Evolutionary conservation across 2,888 invertebrate genomes (phyloP).

Genomic region (Drosophila kambysellisi): DNA sequence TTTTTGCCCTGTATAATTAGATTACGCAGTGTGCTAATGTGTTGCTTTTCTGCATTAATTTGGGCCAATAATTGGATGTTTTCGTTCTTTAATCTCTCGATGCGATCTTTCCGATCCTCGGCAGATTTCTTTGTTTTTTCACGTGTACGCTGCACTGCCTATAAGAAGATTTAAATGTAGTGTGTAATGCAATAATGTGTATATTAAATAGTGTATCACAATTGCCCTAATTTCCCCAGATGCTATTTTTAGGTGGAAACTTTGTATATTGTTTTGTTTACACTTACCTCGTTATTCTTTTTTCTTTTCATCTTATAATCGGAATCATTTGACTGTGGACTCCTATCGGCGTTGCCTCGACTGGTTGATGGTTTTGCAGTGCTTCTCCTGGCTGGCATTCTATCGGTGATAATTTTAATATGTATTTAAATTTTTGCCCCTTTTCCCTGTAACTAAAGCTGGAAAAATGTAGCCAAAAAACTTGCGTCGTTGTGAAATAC

Average conservation of each 20-base stretch:
- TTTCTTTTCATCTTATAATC: constrained; percentile 83
- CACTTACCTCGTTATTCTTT: constrained; percentile 83
- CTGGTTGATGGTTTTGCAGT: constrained; percentile 63
- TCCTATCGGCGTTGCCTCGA: constrained; percentile 36
- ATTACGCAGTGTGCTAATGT: constrained; percentile 74
- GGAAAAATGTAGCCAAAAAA: constrained; percentile 49
- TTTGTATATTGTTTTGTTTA: constrained; percentile 31
- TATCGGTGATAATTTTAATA: constrained; percentile 80
- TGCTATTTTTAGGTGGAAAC: constrained; percentile 68
- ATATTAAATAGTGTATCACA: constrained; percentile 31
- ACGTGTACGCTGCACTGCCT: constrained; percentile 84
- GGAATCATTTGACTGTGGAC: constrained; percentile 75
- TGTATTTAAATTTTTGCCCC: constrained; percentile 67
- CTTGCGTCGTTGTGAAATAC: constrained; percentile 70
- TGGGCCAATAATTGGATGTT: constrained; percentile 73
- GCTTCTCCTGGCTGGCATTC: constrained; percentile 83
- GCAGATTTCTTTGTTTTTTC: constrained; percentile 83
- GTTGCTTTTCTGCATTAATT: constrained; percentile 76
- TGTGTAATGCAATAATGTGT: constrained; percentile 21
- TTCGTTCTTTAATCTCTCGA: constrained; percentile 74
- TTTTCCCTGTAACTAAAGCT: constrained; percentile 4
- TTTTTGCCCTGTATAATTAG: constrained; percentile 75
- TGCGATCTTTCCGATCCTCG: constrained; percentile 81
- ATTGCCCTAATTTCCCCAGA: constrained; percentile 27
- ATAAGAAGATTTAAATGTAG: constrained; percentile 2